Evolutionary conservation across 2,113 vertebrate genomes (phyloP).

Genomic region (Fregata magnificens): DNA sequence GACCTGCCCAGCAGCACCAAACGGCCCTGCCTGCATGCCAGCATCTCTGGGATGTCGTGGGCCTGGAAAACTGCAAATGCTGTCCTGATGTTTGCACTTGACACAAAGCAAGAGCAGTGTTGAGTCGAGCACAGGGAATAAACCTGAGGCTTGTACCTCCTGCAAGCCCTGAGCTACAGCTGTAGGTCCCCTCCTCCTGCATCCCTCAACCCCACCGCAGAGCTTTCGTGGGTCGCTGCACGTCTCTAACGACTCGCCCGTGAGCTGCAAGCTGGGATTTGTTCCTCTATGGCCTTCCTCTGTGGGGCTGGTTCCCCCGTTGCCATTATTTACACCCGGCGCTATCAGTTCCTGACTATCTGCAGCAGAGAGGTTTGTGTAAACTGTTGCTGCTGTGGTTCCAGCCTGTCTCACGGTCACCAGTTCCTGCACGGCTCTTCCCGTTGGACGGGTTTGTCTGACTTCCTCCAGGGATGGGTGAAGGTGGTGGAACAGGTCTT

Average conservation of each 20-base stretch:
- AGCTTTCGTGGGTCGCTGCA: neutral
- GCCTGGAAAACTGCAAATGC: neutral
- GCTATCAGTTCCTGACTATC: conserved; percentile 32
- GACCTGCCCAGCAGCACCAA: neutral
- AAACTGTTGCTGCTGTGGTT: neutral
- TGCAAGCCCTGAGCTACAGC: fast-evolving
- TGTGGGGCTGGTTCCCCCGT: neutral
- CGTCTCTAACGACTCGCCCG: neutral
- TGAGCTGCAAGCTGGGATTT: neutral
- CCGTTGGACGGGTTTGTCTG: neutral
- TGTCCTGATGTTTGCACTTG: neutral
- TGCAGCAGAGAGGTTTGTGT: neutral
- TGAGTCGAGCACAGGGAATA: neutral
- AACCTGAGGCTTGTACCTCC: neutral
- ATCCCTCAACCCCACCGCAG: fast-evolving
- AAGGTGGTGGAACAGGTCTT: neutral
- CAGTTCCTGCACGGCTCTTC: conserved; percentile 22
- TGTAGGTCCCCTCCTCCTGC: neutral
- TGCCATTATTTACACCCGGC: neutral
- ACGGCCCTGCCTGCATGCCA: neutral
- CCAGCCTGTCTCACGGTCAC: neutral
- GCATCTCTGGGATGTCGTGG: neutral
- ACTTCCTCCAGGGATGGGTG: neutral
- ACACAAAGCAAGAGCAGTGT: neutral
- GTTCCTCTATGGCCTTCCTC: neutral